Conservation (phyloP, 2,888 invertebrate species). For the Leptinotarsa rubiginosa region DNA sequence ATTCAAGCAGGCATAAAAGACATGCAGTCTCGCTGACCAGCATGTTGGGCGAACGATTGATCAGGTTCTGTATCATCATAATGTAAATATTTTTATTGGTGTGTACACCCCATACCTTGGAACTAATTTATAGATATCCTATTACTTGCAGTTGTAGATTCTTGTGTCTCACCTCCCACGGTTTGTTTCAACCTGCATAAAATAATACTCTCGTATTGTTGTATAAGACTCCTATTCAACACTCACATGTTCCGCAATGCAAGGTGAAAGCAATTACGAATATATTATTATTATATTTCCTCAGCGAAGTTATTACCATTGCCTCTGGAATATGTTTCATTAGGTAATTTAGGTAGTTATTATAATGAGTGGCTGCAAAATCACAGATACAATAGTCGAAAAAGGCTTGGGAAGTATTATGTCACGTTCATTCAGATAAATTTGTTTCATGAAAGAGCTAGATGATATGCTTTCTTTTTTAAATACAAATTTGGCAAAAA, state of each 20-base stretch:
- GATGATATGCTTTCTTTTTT: too few relatives aligned
- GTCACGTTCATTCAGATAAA: too few relatives aligned
- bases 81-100: background rate
- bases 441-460: too few relatives aligned
- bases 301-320: background rate
- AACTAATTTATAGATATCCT: background rate
- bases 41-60: too few relatives aligned
- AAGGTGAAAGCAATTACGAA: background rate
- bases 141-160: background rate
- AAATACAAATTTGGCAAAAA: too few relatives aligned
- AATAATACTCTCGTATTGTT: background rate
- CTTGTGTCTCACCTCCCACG: conserved; percentile 2
- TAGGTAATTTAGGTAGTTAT: background rate
- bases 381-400: too few relatives aligned
- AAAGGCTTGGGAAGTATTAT: too few relatives aligned
- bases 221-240: background rate
- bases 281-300: background rate
- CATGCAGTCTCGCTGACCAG: too few relatives aligned
- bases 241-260: background rate
- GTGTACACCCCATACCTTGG: background rate
- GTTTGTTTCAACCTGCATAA: background rate
- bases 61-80: background rate
- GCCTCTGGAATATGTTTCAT: background rate
- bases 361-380: background rate
- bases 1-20: too few relatives aligned